phyloP scores from a whole-genome alignment of 2,113 vertebrate species.

The Spea bombifrons region DNA sequence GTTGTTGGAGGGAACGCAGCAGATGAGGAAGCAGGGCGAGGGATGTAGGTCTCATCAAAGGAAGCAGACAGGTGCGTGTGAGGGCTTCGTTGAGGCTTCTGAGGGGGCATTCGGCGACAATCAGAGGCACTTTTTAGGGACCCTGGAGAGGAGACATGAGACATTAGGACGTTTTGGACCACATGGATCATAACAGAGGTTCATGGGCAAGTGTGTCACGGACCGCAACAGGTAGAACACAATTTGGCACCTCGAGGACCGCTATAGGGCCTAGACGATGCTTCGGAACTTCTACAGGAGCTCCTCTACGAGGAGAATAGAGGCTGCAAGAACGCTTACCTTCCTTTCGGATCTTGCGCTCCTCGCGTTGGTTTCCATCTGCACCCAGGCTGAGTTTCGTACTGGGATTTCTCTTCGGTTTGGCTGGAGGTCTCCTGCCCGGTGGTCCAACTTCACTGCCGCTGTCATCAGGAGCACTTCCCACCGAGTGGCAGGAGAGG shows the following conservation, averaged over 20 bases:
- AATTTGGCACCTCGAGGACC: no score
- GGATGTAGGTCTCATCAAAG: slow-evolving; percentile 55
- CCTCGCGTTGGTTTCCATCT: slow-evolving; percentile 54
- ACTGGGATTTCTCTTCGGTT: slow-evolving; percentile 85
- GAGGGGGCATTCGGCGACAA: slow-evolving; percentile 78
- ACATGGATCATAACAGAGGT: no score
- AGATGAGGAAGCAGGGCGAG: slow-evolving; percentile 42
- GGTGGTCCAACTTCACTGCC: slow-evolving; percentile 71
- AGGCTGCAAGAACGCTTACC: slow-evolving; percentile 50
- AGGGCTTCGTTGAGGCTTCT: slow-evolving; percentile 84
- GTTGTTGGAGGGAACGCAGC: slow-evolving; percentile 62
- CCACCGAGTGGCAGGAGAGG: slow-evolving; percentile 87
- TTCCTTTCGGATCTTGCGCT: slow-evolving; percentile 58
- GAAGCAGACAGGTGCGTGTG: slow-evolving; percentile 83
- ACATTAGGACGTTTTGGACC: neutral
- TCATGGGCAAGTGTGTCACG: no score
- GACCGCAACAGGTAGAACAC: no score
- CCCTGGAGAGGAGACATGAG: slow-evolving; percentile 47
- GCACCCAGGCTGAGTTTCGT: slow-evolving; percentile 81
- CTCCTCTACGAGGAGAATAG: no score
- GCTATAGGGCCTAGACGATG: no score
- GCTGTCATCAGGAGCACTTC: slow-evolving; percentile 70
- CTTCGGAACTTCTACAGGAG: no score
- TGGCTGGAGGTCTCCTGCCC: slow-evolving; percentile 74
- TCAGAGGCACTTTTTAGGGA: slow-evolving; percentile 78